Conservation (phyloP, 2,113 vertebrate genomes). For the Jacana jacana region DNA sequence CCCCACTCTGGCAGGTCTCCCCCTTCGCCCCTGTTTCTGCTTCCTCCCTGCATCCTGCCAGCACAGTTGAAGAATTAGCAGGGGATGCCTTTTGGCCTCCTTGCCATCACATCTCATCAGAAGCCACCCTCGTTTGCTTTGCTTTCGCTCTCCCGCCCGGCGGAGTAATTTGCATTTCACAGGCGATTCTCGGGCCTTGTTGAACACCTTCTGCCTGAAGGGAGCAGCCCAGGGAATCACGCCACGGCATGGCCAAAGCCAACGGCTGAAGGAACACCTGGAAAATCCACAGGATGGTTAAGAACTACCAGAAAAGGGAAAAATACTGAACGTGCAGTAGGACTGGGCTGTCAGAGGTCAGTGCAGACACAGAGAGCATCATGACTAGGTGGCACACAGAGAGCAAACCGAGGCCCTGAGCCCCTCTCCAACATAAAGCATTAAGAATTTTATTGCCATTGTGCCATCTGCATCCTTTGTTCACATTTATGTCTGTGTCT, state of each 20-base stretch:
- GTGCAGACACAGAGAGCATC: not conserved
- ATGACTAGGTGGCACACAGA: not conserved
- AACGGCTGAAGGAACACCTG: not conserved
- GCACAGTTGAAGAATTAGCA: conserved; percentile 8
- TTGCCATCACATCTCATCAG: not conserved
- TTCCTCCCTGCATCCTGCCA: not conserved
- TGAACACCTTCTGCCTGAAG: not conserved
- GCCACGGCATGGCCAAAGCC: not conserved
- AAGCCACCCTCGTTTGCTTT: not conserved
- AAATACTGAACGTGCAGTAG: not conserved
- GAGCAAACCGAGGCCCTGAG: not conserved
- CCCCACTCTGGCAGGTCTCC: not conserved
- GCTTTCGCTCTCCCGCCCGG: not conserved
- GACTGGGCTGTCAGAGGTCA: not conserved
- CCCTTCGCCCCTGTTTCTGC: not conserved
- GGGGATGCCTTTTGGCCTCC: not conserved
- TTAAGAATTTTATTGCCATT: not conserved
- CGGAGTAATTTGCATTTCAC: not conserved
- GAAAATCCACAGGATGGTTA: not conserved
- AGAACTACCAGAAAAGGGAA: not conserved
- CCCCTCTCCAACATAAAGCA: not conserved
- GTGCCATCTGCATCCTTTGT: not conserved
- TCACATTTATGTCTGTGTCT: accelerated
- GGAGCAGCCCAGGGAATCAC: not conserved
- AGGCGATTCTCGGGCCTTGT: not conserved